phyloP scores from a whole-genome alignment of 2,113 vertebrate species.

The Eubucco bourcierii region DNA sequence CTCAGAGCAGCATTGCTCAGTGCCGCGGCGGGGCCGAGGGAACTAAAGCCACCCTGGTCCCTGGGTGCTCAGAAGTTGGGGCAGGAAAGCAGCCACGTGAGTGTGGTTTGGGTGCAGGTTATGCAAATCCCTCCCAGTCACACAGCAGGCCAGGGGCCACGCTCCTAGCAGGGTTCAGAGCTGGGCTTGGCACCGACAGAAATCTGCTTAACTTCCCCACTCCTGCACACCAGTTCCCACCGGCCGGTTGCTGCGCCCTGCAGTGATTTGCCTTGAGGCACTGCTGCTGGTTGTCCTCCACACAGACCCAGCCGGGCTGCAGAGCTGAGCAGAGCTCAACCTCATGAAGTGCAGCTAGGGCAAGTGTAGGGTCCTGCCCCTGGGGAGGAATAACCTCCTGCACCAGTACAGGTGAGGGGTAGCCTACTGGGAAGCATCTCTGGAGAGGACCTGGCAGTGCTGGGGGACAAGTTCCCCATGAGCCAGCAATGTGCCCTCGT shows the following conservation, averaged over 20 bases:
- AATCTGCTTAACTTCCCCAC: slow-evolving; percentile 39
- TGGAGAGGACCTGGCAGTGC: too few relatives aligned
- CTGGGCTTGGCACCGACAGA: slow-evolving; percentile 14
- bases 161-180: slow-evolving; percentile 10
- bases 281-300: neutral
- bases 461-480: too few relatives aligned
- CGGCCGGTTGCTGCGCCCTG: slow-evolving; percentile 29
- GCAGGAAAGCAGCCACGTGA: slow-evolving; percentile 85
- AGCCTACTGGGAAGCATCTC: too few relatives aligned
- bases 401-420: too few relatives aligned
- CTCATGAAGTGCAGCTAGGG: too few relatives aligned
- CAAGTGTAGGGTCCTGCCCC: too few relatives aligned
- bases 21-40: slow-evolving; percentile 43
- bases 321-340: too few relatives aligned
- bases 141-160: slow-evolving; percentile 32
- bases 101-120: slow-evolving; percentile 74
- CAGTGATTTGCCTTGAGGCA: neutral
- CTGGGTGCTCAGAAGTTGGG: slow-evolving; percentile 45
- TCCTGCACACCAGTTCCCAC: neutral
- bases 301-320: neutral
- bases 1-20: slow-evolving; percentile 39
- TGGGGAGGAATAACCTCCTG: too few relatives aligned
- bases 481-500: too few relatives aligned
- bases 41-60: slow-evolving; percentile 16
- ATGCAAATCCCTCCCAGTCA: slow-evolving; percentile 68